These are phyloP conservation scores for Gymnopithys bicolor DNA, from an alignment of 2,797 vertebrate species.

Conservation along the genomic window DNA sequence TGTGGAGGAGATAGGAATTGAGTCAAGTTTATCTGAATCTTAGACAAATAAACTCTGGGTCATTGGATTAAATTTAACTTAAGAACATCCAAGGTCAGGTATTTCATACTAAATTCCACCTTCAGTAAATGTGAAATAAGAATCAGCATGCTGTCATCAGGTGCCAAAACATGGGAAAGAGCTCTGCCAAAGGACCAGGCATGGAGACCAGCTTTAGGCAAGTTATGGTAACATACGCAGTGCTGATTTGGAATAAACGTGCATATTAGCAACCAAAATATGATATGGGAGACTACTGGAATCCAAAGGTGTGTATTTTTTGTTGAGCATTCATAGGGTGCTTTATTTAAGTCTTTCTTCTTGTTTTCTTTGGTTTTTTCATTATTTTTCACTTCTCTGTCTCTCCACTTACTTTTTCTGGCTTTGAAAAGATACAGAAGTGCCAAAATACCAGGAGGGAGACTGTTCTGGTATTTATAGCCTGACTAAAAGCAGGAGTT, in stretches of 20 bases:
- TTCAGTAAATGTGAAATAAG: neutral
- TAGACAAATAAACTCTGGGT: neutral
- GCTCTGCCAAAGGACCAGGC: neutral
- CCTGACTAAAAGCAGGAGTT: conserved; percentile 58
- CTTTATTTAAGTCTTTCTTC: neutral
- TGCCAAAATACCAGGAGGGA: conserved; percentile 70
- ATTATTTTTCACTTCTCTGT: conserved; percentile 31
- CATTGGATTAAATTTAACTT: neutral
- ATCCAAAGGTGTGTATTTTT: neutral
- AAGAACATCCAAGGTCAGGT: neutral
- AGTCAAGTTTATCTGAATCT: neutral
- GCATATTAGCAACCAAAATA: neutral
- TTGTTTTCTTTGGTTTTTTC: neutral
- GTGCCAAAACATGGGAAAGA: neutral
- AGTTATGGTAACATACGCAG: neutral
- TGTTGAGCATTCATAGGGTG: neutral
- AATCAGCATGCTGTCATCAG: neutral
- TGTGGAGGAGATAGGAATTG: neutral
- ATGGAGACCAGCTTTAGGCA: neutral
- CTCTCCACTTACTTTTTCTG: conserved; percentile 63
- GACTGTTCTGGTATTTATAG: conserved; percentile 67
- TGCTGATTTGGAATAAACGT: neutral
- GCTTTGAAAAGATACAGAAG: conserved; percentile 47
- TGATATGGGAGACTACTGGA: neutral
- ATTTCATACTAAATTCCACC: neutral